Conservation (phyloP, 2,113 vertebrate species). For the Illadopsis cleaveri region DNA sequence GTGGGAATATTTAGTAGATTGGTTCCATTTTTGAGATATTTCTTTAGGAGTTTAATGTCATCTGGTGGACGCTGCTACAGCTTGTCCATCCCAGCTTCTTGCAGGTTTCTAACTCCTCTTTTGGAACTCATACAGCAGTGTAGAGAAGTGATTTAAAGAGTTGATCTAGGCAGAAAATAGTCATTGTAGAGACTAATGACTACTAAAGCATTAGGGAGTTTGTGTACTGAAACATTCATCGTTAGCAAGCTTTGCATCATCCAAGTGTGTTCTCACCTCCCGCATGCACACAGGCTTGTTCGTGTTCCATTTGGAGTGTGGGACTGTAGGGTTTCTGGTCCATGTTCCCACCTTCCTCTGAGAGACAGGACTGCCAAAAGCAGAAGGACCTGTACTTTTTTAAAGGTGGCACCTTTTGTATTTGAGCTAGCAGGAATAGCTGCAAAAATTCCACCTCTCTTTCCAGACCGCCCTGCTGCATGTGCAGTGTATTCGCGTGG, state of each 20-base stretch:
- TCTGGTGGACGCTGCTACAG: not conserved
- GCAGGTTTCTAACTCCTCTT: not conserved
- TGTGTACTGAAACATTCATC: not conserved
- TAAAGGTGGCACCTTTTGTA: not conserved
- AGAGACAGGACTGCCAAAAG: not conserved
- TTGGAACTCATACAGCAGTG: not conserved
- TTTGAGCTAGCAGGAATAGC: not conserved
- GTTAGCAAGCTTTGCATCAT: not conserved
- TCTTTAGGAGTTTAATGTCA: not conserved
- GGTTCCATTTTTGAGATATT: not conserved
- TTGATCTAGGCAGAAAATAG: not conserved
- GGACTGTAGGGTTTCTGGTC: not conserved
- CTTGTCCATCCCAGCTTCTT: not conserved
- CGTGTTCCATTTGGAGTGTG: not conserved
- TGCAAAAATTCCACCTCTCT: not conserved
- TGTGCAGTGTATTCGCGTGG: accelerated
- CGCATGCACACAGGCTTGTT: not conserved
- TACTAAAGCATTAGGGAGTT: not conserved
- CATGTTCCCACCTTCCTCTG: not conserved
- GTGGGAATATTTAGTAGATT: not conserved
- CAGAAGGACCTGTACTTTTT: not conserved
- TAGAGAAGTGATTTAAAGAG: not conserved
- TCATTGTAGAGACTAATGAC: not conserved
- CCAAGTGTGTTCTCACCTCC: not conserved
- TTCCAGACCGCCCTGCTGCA: not conserved